Percentiles rank a stretch among this genome's conserved stretches.
Evolutionary conservation across 2,113 vertebrate species (phyloP).

Genomic region (Paradoxurus hermaphroditus): DNA sequence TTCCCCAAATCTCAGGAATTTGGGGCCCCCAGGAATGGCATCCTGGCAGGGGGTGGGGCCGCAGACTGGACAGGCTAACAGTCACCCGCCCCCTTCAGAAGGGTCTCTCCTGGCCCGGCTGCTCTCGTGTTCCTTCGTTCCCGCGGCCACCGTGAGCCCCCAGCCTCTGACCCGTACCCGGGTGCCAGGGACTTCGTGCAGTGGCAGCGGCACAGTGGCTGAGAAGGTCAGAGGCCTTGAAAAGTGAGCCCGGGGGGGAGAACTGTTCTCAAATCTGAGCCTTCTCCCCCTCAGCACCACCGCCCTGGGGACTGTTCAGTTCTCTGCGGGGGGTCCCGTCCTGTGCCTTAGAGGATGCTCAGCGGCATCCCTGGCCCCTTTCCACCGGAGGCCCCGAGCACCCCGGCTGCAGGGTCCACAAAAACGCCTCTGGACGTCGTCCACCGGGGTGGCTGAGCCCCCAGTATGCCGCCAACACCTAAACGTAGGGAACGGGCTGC

Average conservation of each 20-base stretch:
- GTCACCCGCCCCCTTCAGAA: neutral
- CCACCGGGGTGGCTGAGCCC: neutral
- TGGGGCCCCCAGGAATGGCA: neutral
- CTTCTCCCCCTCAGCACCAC: fast-evolving
- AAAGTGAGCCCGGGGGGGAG: fast-evolving
- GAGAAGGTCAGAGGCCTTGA: neutral
- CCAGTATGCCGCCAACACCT: neutral
- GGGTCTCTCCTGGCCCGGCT: neutral
- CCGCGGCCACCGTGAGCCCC: neutral
- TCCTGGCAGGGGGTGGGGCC: neutral
- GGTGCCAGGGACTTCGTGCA: neutral
- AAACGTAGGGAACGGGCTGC: fast-evolving
- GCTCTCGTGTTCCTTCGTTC: neutral
- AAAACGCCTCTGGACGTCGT: neutral
- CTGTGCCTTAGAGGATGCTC: neutral
- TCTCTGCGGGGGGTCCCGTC: neutral
- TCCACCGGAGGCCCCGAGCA: too few relatives aligned
- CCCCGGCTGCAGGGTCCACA: too few relatives aligned
- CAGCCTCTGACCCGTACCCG: fast-evolving
- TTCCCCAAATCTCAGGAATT: neutral
- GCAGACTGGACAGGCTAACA: fast-evolving
- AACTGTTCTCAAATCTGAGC: neutral
- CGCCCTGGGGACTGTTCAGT: too few relatives aligned
- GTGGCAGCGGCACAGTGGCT: fast-evolving
- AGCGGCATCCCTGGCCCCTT: too few relatives aligned